A percentile compares a stretch with the other conserved stretches of the same genome.
These are phyloP conservation scores for Scrobipalpa costella DNA, from an alignment of 2,888 invertebrate genomes.

Conservation along the genomic window DNA sequence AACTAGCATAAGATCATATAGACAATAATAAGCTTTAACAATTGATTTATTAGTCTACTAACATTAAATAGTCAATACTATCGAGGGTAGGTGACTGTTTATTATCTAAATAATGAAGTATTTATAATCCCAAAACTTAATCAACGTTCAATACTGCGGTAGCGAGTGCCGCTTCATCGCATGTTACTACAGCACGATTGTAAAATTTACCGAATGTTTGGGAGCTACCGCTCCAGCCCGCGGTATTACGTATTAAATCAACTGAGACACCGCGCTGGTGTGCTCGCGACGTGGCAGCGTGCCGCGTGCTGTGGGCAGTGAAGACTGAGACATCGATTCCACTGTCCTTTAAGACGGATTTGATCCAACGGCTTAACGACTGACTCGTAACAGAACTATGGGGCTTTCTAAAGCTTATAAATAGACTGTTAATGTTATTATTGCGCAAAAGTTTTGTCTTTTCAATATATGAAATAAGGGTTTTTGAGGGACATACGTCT, in stretches of 20 bases:
- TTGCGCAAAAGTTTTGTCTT: background rate
- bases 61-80: constrained; percentile 3
- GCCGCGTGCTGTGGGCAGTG: no score
- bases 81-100: background rate
- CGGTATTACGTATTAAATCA: no score
- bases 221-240: no score
- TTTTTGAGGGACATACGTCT: no score
- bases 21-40: no score
- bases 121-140: no score
- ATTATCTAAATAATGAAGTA: background rate
- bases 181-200: background rate
- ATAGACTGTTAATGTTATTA: background rate
- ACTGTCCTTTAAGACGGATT: no score
- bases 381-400: background rate
- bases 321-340: no score
- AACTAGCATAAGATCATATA: no score
- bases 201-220: background rate
- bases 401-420: background rate
- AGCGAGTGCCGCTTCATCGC: background rate
- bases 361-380: no score
- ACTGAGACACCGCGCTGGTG: background rate
- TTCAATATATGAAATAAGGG: background rate
- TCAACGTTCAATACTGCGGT: background rate
- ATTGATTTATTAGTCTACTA: no score
- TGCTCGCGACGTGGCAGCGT: background rate